Conservation (phyloP, 2,113 vertebrate species). For the Okapia johnstoni region DNA sequence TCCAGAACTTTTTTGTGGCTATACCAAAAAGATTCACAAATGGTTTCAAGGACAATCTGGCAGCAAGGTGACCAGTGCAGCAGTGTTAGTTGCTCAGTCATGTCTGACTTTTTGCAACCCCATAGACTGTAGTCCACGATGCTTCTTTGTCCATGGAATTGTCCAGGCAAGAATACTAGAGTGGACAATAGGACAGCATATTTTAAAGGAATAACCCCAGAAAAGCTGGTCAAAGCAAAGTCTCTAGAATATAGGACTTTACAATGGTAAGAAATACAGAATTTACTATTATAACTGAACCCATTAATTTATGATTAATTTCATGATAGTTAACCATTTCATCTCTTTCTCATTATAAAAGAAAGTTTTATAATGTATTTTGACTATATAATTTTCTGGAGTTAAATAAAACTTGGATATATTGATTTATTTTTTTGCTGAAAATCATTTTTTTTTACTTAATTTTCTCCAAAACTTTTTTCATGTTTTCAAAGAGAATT, state of each 20-base stretch:
- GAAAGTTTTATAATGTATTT: background rate
- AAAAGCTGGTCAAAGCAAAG: background rate
- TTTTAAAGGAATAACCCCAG: background rate
- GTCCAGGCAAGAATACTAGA: background rate
- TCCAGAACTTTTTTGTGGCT: background rate
- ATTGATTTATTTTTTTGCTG: background rate
- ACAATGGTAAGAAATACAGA: background rate
- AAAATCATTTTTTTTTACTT: background rate
- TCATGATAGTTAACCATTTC: background rate
- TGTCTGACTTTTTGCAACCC: background rate
- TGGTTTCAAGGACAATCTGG: background rate
- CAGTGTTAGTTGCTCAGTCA: background rate
- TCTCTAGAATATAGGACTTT: background rate
- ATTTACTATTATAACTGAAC: background rate
- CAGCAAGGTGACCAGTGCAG: background rate
- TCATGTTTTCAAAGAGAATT: background rate
- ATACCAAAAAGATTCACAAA: background rate
- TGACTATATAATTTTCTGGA: conserved; percentile 2
- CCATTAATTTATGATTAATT: background rate
- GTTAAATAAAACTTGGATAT: background rate
- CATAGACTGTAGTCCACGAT: background rate
- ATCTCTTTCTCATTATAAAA: background rate
- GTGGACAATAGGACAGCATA: background rate
- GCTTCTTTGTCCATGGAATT: background rate
- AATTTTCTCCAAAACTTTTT: background rate